Evolutionary conservation across 2,113 vertebrate genomes (phyloP), one percentile per base, ranked within the genome.

Genomic region (Trematocara unimaculatum): DNA sequence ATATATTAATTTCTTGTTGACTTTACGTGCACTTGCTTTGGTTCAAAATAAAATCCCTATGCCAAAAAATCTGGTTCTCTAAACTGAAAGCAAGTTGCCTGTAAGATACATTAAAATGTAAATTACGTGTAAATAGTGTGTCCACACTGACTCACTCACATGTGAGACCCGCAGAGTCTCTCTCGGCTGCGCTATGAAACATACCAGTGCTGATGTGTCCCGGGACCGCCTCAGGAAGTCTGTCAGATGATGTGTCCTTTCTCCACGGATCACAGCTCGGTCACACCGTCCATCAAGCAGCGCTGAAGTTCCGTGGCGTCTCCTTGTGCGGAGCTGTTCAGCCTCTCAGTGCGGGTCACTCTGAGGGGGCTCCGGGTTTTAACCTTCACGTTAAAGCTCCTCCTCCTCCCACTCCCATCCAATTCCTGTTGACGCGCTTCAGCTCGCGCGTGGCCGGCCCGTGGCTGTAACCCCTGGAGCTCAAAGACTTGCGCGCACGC

Each of bases 401-500:
- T 70, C 64, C 64, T 88, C 93, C 86, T 80, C 84, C 79, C 67
- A 17, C 90, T 88, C 54, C 77, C 84, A 64, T 82, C 87, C 89
- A 86, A 83, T 58, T 89, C 79, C 87, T 79, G 80, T 64, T 42
- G 85, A 81, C 87, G 88, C 70, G 51, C 31, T 45, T 18, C 18
- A 86, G 83, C 79, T 92, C 56, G 91, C 95, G 94, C 95, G 96
- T 96, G 96, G 94, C 95, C 90, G 94, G 90, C 96, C 95, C 96
- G 96, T 96, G 96, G 92, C 95, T 92, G 82, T 58, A 90, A 67
- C 78, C 53, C 79, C 84, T 58, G 83, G 26, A 85, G 85, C 84
- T 85, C 82, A 81, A 84, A 88, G 84, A 56, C 7, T 55, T 51
- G 23, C 15, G 23, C 86, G 60, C 38, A 83, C 79, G 84, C 74